Evolutionary conservation across 1,140 invertebrate species (phyloP), one percentile per base, ranked within the genome.

Genomic region (Mya arenaria): DNA sequence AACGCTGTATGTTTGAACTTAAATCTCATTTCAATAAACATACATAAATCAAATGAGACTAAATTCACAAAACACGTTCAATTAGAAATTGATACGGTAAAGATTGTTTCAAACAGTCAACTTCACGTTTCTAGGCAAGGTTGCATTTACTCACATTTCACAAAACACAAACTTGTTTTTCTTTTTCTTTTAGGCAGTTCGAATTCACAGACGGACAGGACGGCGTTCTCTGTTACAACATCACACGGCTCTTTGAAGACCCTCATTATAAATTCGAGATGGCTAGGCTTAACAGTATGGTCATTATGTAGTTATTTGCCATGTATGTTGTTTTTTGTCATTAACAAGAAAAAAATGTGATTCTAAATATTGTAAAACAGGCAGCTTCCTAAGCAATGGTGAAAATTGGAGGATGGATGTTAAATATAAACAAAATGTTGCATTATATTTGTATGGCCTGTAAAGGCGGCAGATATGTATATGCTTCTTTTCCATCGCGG

Each of bases 271-370:
- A 77, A 58, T 88, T 69, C 69, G 78, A 87, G 48, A 68, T 88
- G 36, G 83, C 87, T 19, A 81, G 87, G 74, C 19, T 85, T 2
- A 88, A 88, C 66, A 85, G 87, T 88, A 79, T 80, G 87, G 85
- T 48, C 10, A 15, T 25, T 13, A 15, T 13, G 13, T 25, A 25
- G 10, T 10, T 17, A 60, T 25, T 13, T 13, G 10, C 10, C 28
- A 13, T 28, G 10, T 60, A 25, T 13, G 25, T 15, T 60, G 10
- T 10, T 13, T 60, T 15, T 10, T 10, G 13, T 60, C 10, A 10
- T 60, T 25, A 10, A 17, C 25, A 10, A 13, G 10, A 60, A 25
- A 17, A 60, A 10, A 10, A n/a, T n/a, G n/a, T n/a, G n/a, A n/a
- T n/a, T n/a, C n/a, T n/a, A n/a, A n/a, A 10, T 28, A 17, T 17